A percentile compares a stretch with the other conserved stretches of the same genome.
Conservation (phyloP, 2,888 invertebrate genomes). For the Luperina testacea region DNA sequence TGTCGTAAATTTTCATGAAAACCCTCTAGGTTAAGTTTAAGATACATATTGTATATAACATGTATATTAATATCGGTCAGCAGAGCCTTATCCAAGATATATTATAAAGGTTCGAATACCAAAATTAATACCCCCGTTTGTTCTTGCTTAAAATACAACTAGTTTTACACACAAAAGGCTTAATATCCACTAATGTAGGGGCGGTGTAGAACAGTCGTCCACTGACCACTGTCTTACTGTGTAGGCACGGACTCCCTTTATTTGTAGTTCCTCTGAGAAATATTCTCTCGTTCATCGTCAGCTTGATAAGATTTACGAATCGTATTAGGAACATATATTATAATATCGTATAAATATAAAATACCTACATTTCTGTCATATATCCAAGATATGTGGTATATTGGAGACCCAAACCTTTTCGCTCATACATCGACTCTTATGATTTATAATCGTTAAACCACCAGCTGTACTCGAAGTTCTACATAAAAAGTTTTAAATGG, state of each 20-base stretch:
- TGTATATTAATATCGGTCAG: no score
- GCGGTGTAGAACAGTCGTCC: neutral
- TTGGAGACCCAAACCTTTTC: neutral
- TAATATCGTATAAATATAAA: neutral
- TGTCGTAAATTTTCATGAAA: no score
- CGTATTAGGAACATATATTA: neutral
- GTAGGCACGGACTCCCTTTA: neutral
- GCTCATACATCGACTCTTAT: neutral
- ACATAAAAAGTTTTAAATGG: neutral
- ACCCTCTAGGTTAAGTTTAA: no score
- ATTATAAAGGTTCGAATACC: neutral
- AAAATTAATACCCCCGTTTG: neutral
- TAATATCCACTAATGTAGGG: neutral
- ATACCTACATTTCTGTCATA: neutral
- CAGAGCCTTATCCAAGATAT: neutral
- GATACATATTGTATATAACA: no score
- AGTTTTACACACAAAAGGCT: neutral
- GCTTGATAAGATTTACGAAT: neutral
- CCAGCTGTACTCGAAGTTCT: neutral
- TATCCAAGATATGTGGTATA: neutral
- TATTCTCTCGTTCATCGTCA: neutral
- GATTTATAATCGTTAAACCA: slow-evolving; percentile 2
- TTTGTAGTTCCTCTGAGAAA: slow-evolving; percentile 40
- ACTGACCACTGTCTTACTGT: neutral
- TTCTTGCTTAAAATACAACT: neutral